These are phyloP conservation scores for Acestrorhynchus altus DNA, from an alignment of 2,797 vertebrate species.

Conservation along the genomic window DNA sequence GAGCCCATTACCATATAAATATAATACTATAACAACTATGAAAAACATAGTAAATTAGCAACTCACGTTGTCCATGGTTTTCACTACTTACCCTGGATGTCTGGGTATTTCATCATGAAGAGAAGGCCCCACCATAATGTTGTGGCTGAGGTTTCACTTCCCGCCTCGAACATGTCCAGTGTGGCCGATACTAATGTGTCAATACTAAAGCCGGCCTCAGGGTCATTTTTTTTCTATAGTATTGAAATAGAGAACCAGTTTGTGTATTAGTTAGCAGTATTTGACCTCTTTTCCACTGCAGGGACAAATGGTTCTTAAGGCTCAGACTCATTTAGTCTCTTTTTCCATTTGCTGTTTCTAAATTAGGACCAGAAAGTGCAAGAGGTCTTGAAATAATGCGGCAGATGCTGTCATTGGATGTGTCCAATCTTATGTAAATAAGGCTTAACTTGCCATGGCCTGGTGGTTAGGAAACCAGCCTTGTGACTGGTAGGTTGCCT, in stretches of 20 bases:
- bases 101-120: constrained; percentile 82
- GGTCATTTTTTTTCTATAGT: constrained; percentile 71
- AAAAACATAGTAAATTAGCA: background rate
- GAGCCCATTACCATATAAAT: background rate
- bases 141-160: constrained; percentile 74
- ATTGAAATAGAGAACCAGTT: background rate
- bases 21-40: background rate
- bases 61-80: background rate
- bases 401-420: too few relatives aligned
- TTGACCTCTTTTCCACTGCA: too few relatives aligned
- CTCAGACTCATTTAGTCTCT: too few relatives aligned
- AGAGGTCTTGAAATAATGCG: too few relatives aligned
- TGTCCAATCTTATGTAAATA: too few relatives aligned
- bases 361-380: too few relatives aligned
- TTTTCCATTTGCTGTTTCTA: too few relatives aligned
- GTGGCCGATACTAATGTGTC: constrained; percentile 71
- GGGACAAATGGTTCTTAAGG: too few relatives aligned
- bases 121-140: constrained; percentile 83
- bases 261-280: background rate
- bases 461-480: too few relatives aligned
- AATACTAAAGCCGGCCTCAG: constrained; percentile 78
- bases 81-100: constrained; percentile 79
- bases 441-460: too few relatives aligned
- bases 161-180: constrained; percentile 79
- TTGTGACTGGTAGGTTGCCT: too few relatives aligned